Percentiles rank a stretch among this genome's conserved stretches.
Conservation (phyloP, 2,888 invertebrate genomes). For the Empis stercorea region DNA sequence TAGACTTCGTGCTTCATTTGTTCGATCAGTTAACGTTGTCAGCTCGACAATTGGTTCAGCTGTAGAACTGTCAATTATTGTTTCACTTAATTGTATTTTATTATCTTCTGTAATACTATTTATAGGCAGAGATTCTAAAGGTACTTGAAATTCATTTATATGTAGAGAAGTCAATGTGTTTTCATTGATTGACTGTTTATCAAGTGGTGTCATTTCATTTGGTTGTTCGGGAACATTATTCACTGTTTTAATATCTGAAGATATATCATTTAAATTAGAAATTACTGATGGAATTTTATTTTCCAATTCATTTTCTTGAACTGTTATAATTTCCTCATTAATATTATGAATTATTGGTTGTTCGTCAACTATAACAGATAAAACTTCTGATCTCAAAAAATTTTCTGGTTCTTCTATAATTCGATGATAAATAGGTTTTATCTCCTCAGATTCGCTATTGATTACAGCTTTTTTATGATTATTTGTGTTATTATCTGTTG, state of each 20-base stretch:
- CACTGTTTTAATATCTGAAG: not conserved
- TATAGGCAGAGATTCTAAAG: constrained; percentile 1
- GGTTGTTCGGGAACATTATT: too few relatives aligned
- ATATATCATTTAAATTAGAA: not conserved
- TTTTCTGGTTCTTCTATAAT: constrained; percentile 10
- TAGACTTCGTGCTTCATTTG: constrained; percentile 35
- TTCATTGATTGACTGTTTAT: too few relatives aligned
- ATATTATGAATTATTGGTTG: constrained; percentile 36
- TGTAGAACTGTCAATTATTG: constrained; percentile 20
- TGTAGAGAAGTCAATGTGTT: too few relatives aligned
- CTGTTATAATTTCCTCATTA: constrained; percentile 1
- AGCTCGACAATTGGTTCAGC: constrained; percentile 34
- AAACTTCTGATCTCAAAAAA: constrained; percentile 15
- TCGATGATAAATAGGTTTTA: constrained; percentile 26
- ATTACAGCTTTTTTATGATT: constrained; percentile 1
- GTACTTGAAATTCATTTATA: too few relatives aligned
- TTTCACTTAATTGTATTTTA: not conserved
- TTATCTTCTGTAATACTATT: not conserved
- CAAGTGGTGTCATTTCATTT: too few relatives aligned
- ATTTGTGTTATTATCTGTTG: constrained; percentile 10
- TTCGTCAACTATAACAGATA: constrained; percentile 36
- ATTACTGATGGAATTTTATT: constrained; percentile 1
- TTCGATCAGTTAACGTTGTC: constrained; percentile 27
- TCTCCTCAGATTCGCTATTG: constrained; percentile 13
- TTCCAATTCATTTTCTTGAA: not conserved